phyloP scores from a whole-genome alignment of 2,113 vertebrate species.

The Machaerirhynchus nigripectus region DNA sequence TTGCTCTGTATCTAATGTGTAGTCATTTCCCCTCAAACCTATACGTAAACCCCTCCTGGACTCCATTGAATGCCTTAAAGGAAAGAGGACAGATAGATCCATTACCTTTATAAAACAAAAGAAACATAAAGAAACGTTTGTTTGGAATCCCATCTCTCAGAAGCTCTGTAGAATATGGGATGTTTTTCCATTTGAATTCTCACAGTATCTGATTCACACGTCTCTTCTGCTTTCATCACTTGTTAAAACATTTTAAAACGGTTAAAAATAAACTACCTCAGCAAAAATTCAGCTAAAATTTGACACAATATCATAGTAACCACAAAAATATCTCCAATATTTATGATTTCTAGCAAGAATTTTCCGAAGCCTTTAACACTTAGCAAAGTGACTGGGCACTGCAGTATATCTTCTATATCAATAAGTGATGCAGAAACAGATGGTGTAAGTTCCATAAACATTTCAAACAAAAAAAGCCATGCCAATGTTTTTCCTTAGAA shows the following conservation, averaged over 20 bases:
- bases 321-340: neutral
- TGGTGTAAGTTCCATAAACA: constrained; percentile 34
- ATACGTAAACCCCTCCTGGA: neutral
- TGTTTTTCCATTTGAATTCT: neutral
- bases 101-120: neutral
- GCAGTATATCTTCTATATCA: neutral
- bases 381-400: neutral
- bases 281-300: neutral
- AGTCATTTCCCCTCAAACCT: neutral
- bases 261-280: constrained; percentile 10
- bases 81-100: neutral
- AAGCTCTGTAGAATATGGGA: neutral
- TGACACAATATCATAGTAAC: neutral
- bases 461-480: neutral
- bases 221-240: neutral
- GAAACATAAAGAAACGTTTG: neutral
- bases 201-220: neutral
- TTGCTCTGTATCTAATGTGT: neutral
- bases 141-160: neutral
- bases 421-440: constrained; percentile 44
- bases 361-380: neutral
- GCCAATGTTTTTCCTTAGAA: neutral
- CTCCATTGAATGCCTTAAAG: neutral
- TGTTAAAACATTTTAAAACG: neutral
- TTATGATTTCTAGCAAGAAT: constrained; percentile 18